phyloP scores from a whole-genome alignment of 1,140 invertebrate genomes.

The Brachionus rotundiformis region DNA sequence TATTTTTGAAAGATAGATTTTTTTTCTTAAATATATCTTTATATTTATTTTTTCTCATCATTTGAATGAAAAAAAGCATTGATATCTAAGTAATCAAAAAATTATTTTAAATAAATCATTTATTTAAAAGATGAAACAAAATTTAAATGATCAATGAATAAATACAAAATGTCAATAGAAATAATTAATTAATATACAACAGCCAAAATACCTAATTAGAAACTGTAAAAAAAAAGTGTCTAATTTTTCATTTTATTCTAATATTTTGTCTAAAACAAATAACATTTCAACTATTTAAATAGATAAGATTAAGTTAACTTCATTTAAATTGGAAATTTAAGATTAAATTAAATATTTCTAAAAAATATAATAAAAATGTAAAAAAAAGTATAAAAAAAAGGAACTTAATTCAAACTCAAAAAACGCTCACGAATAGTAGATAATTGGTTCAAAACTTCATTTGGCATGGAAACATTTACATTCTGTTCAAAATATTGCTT shows the following conservation, averaged over 20 bases:
- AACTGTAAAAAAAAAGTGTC: neutral
- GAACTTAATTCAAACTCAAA: slow-evolving; percentile 9
- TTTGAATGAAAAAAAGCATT: too few species aligned
- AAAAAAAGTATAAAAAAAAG: neutral
- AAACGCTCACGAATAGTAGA: slow-evolving; percentile 73
- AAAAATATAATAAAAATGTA: neutral
- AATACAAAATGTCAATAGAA: too few species aligned
- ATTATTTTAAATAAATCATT: too few species aligned
- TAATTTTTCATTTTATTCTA: neutral
- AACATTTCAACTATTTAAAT: neutral
- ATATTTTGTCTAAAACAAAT: neutral
- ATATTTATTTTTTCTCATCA: too few species aligned
- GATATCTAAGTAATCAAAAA: too few species aligned
- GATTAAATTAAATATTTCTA: neutral
- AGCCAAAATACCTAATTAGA: too few species aligned
- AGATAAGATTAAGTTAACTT: neutral
- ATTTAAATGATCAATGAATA: too few species aligned
- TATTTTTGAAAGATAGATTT: too few species aligned
- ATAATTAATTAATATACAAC: too few species aligned
- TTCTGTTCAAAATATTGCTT: slow-evolving; percentile 87
- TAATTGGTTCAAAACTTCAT: slow-evolving; percentile 74
- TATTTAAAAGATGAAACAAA: too few species aligned
- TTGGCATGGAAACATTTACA: slow-evolving; percentile 81
- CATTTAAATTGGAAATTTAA: neutral
- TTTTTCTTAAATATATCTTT: too few species aligned